Evolutionary conservation across 1,140 invertebrate species (phyloP), one percentile per base, ranked within the genome.

Genomic region (Drosophila nasuta): DNA sequence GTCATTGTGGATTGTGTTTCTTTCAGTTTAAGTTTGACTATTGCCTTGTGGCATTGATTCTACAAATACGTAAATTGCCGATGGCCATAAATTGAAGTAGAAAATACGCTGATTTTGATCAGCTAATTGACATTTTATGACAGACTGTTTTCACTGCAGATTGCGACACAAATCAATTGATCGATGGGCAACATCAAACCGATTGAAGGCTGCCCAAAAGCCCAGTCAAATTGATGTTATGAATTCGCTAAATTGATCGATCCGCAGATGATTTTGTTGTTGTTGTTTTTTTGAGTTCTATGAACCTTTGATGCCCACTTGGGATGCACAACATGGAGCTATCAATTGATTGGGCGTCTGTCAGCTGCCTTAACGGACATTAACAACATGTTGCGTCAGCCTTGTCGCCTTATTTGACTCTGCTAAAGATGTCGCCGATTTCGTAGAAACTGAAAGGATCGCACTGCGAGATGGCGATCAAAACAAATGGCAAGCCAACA

Each of bases 81-180:
- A 74, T 79, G 51, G 71, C 75, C 77, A 89, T 89, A 88, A 90
- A 89, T 85, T 85, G 81, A 79, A 73, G 85, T 83, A 85, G 5
- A 43, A 43, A 8, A 89, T 68, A 63, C 75, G 62, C 71, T 76
- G 86, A 88, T 88, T 81, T 88, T 81, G 62, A 89, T 88, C 85
- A 79, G 75, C 81, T 88, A 88, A 88, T 88, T 90, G 85, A 81
- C 85, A 78, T 88, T 88, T 89, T 89, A 87, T 88, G 83, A 82
- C 82, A 54, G 65, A 80, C 43, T 20, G 64, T 33, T n/a, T 57
- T 43, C 54, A 57, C 35, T 48, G 41, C 33, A 56, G 8, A 15
- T 46, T 74, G 65, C 43, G 30, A 48, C 48, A 62, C 58, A 52
- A 48, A 66, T 76, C 60, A 69, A 72, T 73, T 33, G 41, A n/a